Evolutionary conservation across 2,888 invertebrate species (phyloP).

Genomic region (Athalia circularis): DNA sequence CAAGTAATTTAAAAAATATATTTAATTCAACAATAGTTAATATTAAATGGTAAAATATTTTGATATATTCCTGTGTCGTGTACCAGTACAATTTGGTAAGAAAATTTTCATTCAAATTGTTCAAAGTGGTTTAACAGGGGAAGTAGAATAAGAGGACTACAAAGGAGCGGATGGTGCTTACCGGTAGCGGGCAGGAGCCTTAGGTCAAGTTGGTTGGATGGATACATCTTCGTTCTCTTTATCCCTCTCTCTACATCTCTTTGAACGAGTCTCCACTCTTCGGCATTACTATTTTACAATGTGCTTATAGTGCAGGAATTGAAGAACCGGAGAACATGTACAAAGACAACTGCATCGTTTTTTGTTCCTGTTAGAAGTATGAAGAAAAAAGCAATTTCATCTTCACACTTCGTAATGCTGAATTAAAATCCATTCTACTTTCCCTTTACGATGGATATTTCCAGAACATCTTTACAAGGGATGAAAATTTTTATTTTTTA

Average conservation of each 20-base stretch:
- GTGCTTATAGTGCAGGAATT: background rate
- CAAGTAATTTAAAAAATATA: constrained; percentile 16
- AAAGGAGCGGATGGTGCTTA: constrained; percentile 74
- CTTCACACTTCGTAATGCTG: background rate
- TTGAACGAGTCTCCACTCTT: constrained; percentile 55
- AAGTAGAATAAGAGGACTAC: constrained; percentile 73
- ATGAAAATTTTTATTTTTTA: background rate
- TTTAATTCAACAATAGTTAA: background rate
- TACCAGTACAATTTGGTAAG: constrained; percentile 4
- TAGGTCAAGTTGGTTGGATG: constrained; percentile 72
- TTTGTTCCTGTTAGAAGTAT: background rate
- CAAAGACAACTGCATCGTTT: background rate
- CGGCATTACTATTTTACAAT: constrained; percentile 46
- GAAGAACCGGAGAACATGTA: constrained; percentile 17
- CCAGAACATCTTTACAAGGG: too few relatives aligned
- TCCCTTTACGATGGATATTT: background rate
- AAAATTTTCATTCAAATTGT: constrained; percentile 13
- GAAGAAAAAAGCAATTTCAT: background rate
- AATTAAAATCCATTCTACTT: background rate
- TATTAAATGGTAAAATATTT: background rate
- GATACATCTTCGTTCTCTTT: constrained; percentile 68
- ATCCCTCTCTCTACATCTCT: constrained; percentile 58
- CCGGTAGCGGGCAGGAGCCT: constrained; percentile 74
- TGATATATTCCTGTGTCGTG: constrained; percentile 7
- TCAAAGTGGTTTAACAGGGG: constrained; percentile 64